Base-by-base conservation (phyloP, 1,140 invertebrate genomes). In the Solenopsis fugax region DNA sequence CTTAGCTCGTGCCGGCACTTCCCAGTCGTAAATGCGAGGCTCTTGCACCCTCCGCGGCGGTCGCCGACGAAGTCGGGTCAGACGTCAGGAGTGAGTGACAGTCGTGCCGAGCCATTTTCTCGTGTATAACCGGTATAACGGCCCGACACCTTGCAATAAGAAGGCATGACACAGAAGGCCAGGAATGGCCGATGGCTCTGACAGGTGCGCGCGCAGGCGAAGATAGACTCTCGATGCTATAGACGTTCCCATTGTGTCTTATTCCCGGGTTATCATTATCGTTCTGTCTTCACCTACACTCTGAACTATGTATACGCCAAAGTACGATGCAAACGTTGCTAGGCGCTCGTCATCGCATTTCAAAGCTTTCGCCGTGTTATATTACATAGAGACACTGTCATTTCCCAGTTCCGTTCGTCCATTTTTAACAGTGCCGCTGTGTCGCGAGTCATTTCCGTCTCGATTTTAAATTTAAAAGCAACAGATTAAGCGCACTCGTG, bases 211-310 rank as follows among this genome's bases (percentile, higher is more conserved):
- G 78, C 89, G 87, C 89, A 84, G 6, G 45, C 41, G n/a, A 80
- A 60, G 50, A 71, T 45, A 58, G 69, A 60, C 29, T 37, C 78
- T 56, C 16, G 65, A n/a, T 41, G 21, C 45, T 88, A 90, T 77
- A 86, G 82, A 88, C 76, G n/a, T 64, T 41, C 50, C 65, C 60
- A 77, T 90, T 88, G 71, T 90, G 73, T 52, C 81, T 91, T 88
- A 89, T 84, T 84, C 69, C 64, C 56, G 69, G 64, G 62, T 86
- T 90, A 90, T 90, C 88, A 88, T 90, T 90, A 90, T 90, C 86
- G 75, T 34, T 64, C 81, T 82, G 89, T 90, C 89, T 88, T 90
- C 89, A 77, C 86, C 73, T 90, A 80, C 21, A 52, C 84, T 45
- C 71, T 89, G 88, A 89, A 90, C 89, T 87, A 89, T 87, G 73